phyloP scores from a whole-genome alignment of 2,113 vertebrate genomes.

The Rhynchomys soricoides region DNA sequence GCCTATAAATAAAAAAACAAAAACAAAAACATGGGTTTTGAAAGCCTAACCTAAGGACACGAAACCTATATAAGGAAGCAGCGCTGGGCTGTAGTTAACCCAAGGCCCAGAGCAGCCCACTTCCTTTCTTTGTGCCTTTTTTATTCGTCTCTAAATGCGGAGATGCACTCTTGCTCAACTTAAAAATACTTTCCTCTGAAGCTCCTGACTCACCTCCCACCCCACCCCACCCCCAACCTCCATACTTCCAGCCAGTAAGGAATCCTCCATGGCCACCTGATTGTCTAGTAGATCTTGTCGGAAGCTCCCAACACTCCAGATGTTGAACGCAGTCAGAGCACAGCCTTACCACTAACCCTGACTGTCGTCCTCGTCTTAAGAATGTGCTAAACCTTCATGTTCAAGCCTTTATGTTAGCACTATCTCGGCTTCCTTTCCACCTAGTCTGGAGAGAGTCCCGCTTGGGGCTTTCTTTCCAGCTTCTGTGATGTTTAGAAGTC shows the following conservation, averaged over 20 bases:
- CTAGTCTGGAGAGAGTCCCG: slow-evolving; percentile 21
- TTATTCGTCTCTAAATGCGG: slow-evolving; percentile 72
- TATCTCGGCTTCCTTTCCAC: slow-evolving; percentile 28
- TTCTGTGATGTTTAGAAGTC: not conserved
- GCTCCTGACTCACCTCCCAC: slow-evolving; percentile 57
- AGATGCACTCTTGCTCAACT: slow-evolving; percentile 48
- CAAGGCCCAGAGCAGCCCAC: slow-evolving; percentile 60
- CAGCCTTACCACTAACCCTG: not conserved
- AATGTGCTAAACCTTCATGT: slow-evolving; percentile 14
- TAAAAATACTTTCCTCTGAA: slow-evolving; percentile 75
- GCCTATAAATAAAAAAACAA: slow-evolving; percentile 69
- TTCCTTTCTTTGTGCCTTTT: slow-evolving; percentile 77
- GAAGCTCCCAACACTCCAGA: slow-evolving; percentile 25
- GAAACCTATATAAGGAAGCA: slow-evolving; percentile 74
- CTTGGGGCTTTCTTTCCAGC: slow-evolving; percentile 23
- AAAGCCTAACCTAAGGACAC: slow-evolving; percentile 58
- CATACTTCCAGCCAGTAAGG: not conserved
- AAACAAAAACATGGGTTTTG: slow-evolving; percentile 16
- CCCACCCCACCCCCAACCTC: not conserved
- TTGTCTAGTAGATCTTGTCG: slow-evolving; percentile 1
- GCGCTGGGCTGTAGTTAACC: slow-evolving; percentile 56
- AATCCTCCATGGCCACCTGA: slow-evolving; percentile 32
- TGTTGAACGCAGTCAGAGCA: not conserved
- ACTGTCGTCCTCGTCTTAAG: not conserved
- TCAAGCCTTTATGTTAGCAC: slow-evolving; percentile 10